Evolutionary conservation across 2,113 vertebrate genomes (phyloP).

Genomic region (Zosterops pallidus): DNA sequence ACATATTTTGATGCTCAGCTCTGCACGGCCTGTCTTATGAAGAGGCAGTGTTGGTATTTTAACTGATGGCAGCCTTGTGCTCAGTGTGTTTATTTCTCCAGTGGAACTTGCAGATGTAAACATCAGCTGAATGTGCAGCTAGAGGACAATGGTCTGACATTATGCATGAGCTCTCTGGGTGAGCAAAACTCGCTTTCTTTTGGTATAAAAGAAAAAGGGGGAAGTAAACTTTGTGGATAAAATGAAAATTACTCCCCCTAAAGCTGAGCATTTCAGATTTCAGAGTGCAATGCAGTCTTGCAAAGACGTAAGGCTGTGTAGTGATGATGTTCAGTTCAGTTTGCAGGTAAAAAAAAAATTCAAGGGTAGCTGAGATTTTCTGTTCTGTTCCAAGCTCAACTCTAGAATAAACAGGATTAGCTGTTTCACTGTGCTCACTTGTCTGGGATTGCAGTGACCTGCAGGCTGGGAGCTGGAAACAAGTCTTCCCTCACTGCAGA

Average conservation of each 20-base stretch:
- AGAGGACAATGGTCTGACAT: not conserved
- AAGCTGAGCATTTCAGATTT: not conserved
- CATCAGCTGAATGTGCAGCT: not conserved
- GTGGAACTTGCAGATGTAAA: conserved; percentile 9
- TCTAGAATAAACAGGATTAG: conserved; percentile 3
- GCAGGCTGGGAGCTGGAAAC: not conserved
- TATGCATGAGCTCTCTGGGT: not conserved
- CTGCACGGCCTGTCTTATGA: not conserved
- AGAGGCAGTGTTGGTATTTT: not conserved
- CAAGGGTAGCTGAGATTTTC: not conserved
- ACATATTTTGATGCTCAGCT: conserved; percentile 12
- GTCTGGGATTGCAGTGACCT: not conserved
- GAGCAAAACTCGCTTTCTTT: not conserved
- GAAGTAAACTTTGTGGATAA: not conserved
- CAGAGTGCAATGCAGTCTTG: not conserved
- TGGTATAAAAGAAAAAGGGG: not conserved
- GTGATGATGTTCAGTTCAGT: not conserved
- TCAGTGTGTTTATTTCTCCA: conserved; percentile 7
- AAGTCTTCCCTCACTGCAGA: not conserved
- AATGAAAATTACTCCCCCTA: not conserved
- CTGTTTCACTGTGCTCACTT: not conserved
- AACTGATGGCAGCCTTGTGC: not conserved
- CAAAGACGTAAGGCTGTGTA: not conserved
- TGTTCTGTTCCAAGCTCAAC: not conserved
- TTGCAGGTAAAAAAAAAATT: not conserved